Conservation (phyloP, 2,113 vertebrate species). For the Pithys albifrons region DNA sequence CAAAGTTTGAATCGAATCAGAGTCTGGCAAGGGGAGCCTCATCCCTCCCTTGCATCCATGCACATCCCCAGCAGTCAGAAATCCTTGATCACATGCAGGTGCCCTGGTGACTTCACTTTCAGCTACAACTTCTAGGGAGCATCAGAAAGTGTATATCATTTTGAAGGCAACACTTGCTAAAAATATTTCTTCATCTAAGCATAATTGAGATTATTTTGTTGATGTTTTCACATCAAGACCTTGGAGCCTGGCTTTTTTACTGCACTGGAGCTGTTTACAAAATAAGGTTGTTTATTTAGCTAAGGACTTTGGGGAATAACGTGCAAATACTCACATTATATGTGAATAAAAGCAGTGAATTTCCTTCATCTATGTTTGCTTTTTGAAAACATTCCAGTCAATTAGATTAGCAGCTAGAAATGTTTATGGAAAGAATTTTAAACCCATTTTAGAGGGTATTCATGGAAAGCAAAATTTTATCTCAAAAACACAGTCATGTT, state of each 20-base stretch:
- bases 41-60: neutral
- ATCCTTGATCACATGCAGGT: neutral
- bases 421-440: slow-evolving; percentile 33
- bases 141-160: rapidly evolving
- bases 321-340: neutral
- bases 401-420: neutral
- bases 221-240: neutral
- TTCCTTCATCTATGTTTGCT: slow-evolving; percentile 23
- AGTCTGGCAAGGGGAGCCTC: neutral
- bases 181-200: neutral
- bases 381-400: slow-evolving; percentile 11
- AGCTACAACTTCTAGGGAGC: neutral
- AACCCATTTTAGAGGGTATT: slow-evolving; percentile 12
- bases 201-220: neutral
- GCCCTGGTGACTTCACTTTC: neutral
- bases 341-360: neutral
- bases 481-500: neutral
- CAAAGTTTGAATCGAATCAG: neutral
- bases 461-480: slow-evolving; percentile 21
- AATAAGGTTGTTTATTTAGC: slow-evolving; percentile 13
- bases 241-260: neutral
- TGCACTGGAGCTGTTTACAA: neutral
- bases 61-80: neutral
- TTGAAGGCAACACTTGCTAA: neutral
- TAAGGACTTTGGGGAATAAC: neutral